phyloP scores from a whole-genome alignment of 1,140 invertebrate species.

The Oscheius sp. region DNA sequence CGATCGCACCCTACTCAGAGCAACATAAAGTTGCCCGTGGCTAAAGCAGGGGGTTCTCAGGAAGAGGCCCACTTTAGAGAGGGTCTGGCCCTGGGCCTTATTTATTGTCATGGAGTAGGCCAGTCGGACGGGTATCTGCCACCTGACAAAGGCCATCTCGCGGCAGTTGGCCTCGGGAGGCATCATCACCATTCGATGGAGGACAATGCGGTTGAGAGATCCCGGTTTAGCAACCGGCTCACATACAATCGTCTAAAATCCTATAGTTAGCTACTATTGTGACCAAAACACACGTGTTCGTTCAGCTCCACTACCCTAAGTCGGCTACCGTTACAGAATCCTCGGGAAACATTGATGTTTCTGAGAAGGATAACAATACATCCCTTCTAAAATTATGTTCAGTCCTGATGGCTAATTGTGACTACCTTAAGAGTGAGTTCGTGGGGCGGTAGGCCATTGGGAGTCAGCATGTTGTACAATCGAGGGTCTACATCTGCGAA shows the following conservation, averaged over 20 bases:
- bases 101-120: slow-evolving; percentile 67
- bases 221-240: slow-evolving; percentile 7
- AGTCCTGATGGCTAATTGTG: background rate
- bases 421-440: slow-evolving; percentile 59
- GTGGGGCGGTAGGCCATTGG: slow-evolving; percentile 61
- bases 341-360: slow-evolving; percentile 56
- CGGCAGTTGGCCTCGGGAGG: background rate
- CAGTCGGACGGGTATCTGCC: slow-evolving; percentile 65
- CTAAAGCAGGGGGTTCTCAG: slow-evolving; percentile 61
- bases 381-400: slow-evolving; percentile 26
- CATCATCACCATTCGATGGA: slow-evolving; percentile 11
- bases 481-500: slow-evolving; percentile 37
- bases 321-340: slow-evolving; percentile 62
- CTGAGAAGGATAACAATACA: slow-evolving; percentile 61
- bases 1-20: slow-evolving; percentile 11
- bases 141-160: slow-evolving; percentile 33
- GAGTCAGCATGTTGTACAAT: slow-evolving; percentile 40
- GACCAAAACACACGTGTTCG: slow-evolving; percentile 27
- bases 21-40: slow-evolving; percentile 63
- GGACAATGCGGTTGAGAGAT: background rate
- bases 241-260: slow-evolving; percentile 17
- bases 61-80: slow-evolving; percentile 55
- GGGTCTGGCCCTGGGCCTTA: slow-evolving; percentile 66
- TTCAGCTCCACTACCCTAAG: slow-evolving; percentile 44
- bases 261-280: slow-evolving; percentile 5